Evolutionary conservation across 2,888 invertebrate species (phyloP), one percentile per base, ranked within the genome.

Genomic region (Caenorhabditis uteleia): DNA sequence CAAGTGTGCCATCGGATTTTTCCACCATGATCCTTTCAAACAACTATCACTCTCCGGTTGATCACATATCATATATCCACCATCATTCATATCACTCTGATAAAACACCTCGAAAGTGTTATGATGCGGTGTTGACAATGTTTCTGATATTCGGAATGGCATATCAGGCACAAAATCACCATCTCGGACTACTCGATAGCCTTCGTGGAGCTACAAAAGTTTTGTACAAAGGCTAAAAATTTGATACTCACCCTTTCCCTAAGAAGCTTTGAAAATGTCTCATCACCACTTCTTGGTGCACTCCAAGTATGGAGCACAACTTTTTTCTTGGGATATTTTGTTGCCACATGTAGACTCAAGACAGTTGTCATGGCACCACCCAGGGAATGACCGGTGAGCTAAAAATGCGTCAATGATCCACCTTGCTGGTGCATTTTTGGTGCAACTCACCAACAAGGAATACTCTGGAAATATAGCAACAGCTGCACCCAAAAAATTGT

Each of bases 121-220:
- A 43, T 71, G 70, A 50, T 66, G 64, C 0, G 70, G 44, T n/a
- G 42, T 34, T 29, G 39, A 43, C n/a, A 68, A 47, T 1, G 48
- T 50, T 21, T 71, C 60, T 7, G 67, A 67, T 16, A 65, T 51
- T 26, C 68, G 36, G 23, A 66, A 56, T 2, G 70, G 70, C 10
- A 62, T 44, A 29, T 71, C 70, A 1, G 70, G 68, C 12, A 71
- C 49, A 29, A 56, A 58, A 44, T 71, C 70, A 10, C 68, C 68
- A 25, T 68, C 59, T 29, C 60, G 45, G 21, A 68, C 68, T 2
- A 71, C 46, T 8, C 70, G 65, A 29, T 53, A 71, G 7, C 50
- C 36, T 23, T 62, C 57, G 27, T 12, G 36, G 2, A 70, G 33
- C 70, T 70, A 44, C 39, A 67, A 49, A 14, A 43, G 34, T 29